A percentile compares a stretch with the other conserved stretches of the same genome.
These are phyloP conservation scores for Sebastes flavidus DNA, from an alignment of 2,797 vertebrate species.

Conservation along the genomic window DNA sequence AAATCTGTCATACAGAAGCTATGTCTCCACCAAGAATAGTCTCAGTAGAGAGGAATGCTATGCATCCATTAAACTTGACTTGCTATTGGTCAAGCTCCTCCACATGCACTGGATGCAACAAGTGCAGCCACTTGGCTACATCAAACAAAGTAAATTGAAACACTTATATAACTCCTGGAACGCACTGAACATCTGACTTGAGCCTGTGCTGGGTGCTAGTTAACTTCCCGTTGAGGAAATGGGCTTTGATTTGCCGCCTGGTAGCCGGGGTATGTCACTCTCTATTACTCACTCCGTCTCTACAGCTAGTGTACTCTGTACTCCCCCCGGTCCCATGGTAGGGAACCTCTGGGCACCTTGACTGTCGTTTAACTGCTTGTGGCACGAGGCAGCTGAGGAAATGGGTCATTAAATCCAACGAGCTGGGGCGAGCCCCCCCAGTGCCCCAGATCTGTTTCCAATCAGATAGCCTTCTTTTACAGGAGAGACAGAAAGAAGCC, in stretches of 20 bases:
- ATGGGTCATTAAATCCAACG: constrained; percentile 88
- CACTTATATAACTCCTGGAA: constrained; percentile 36
- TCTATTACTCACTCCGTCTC: constrained; percentile 71
- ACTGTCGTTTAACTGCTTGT: constrained; percentile 87
- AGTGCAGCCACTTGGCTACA: neutral
- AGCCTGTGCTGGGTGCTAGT: constrained; percentile 57
- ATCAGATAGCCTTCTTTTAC: constrained; percentile 85
- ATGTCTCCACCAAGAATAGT: neutral
- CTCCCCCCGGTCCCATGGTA: constrained; percentile 57
- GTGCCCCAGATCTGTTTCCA: constrained; percentile 86
- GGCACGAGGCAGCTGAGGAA: constrained; percentile 85
- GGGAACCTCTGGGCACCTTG: constrained; percentile 85
- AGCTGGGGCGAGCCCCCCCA: constrained; percentile 80
- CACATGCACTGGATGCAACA: neutral
- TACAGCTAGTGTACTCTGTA: constrained; percentile 55
- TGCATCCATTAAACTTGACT: neutral
- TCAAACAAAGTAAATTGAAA: constrained; percentile 12
- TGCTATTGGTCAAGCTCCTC: neutral
- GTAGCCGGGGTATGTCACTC: constrained; percentile 60
- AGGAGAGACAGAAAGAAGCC: constrained; percentile 63
- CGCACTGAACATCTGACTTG: constrained; percentile 45
- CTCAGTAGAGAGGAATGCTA: neutral
- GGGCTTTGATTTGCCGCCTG: constrained; percentile 72
- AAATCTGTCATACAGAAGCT: neutral
- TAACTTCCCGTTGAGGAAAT: constrained; percentile 71